Evolutionary conservation across 2,888 invertebrate genomes (phyloP).

Genomic region (Meandrusa payeni): DNA sequence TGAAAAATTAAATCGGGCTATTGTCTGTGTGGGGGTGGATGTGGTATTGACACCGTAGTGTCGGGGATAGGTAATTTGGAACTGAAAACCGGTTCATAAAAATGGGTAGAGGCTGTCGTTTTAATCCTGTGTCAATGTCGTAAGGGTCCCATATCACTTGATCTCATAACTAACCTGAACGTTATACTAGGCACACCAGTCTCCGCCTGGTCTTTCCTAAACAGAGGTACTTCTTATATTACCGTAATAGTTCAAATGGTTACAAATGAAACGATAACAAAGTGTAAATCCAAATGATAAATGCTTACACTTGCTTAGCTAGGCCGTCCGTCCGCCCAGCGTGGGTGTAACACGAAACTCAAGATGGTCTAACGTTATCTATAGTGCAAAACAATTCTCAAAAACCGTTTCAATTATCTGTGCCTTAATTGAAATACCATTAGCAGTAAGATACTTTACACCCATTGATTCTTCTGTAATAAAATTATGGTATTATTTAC

Average conservation of each 20-base stretch:
- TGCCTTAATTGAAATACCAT: conserved; percentile 69
- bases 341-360: conserved; percentile 56
- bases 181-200: conserved; percentile 73
- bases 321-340: conserved; percentile 66
- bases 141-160: conserved; percentile 58
- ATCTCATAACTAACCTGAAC: conserved; percentile 63
- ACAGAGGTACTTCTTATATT: conserved; percentile 77
- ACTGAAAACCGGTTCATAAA: conserved; percentile 36
- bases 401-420: conserved; percentile 64
- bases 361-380: conserved; percentile 70
- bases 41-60: conserved; percentile 27
- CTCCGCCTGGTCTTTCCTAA: conserved; percentile 80
- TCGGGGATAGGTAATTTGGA: conserved; percentile 33
- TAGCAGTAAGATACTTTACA: conserved; percentile 73
- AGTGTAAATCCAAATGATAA: conserved; percentile 76
- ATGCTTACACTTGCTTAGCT: conserved; percentile 79
- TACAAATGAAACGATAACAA: conserved; percentile 79
- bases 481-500: conserved; percentile 77
- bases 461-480: conserved; percentile 67
- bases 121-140: conserved; percentile 69
- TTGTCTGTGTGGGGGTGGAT: conserved; percentile 58
- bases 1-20: conserved; percentile 72
- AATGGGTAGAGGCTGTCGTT: conserved; percentile 64
- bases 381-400: conserved; percentile 69
- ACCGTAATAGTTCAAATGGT: conserved; percentile 77